A percentile compares a stretch with the other conserved stretches of the same genome.
phyloP scores from a whole-genome alignment of 1,140 invertebrate genomes.

The Cheumatopsyche charites region DNA sequence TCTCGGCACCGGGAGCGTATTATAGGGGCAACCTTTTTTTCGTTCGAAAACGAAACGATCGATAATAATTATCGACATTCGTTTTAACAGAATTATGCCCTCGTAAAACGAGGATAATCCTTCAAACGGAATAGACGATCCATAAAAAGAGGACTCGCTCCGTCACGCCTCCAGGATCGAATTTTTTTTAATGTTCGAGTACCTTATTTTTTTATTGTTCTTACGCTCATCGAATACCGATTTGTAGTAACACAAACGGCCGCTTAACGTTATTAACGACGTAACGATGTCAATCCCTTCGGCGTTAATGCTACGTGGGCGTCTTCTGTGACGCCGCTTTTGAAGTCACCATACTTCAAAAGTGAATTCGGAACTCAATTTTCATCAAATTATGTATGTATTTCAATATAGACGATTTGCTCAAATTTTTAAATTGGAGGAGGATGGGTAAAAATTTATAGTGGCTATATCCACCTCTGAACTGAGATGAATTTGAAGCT shows the following conservation, averaged over 20 bases:
- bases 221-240: constrained; percentile 17
- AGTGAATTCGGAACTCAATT: too few species aligned
- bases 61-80: background rate
- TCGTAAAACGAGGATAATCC: background rate
- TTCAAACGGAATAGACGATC: background rate
- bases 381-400: too few species aligned
- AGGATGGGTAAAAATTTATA: too few species aligned
- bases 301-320: constrained; percentile 13
- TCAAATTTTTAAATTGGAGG: too few species aligned
- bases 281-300: constrained; percentile 21
- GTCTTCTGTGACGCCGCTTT: background rate
- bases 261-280: constrained; percentile 19
- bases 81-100: background rate
- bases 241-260: constrained; percentile 22
- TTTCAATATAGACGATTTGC: too few species aligned
- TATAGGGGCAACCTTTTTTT: too few species aligned
- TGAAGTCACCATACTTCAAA: background rate
- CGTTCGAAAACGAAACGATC: too few species aligned
- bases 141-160: background rate
- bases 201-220: background rate
- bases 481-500: too few species aligned
- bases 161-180: constrained; percentile 12
- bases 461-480: too few species aligned
- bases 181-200: background rate
- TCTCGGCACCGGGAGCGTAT: too few species aligned